A percentile compares a stretch with the other conserved stretches of the same genome.
Conservation (phyloP, 2,113 vertebrate species). For the Chlamydotis undulata region DNA sequence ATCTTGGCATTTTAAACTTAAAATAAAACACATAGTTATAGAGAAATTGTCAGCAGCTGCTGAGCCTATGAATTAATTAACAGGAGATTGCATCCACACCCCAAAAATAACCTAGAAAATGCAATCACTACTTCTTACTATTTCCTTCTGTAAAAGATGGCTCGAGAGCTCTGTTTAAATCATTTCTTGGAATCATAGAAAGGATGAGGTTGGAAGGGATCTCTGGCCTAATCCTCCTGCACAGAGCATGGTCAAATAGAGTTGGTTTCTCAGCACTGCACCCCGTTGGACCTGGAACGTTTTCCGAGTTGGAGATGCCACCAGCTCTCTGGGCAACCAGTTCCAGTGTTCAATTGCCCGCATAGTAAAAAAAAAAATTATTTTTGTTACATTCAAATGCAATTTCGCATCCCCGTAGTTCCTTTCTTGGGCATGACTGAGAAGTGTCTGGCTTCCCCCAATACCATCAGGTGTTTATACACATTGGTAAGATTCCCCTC, state of each 20-base stretch:
- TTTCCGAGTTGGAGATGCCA: neutral
- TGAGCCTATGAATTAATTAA: neutral
- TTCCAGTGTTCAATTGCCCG: neutral
- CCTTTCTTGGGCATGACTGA: neutral
- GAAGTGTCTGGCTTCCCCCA: neutral
- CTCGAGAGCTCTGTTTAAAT: neutral
- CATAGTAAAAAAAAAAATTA: neutral
- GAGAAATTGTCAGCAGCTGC: neutral
- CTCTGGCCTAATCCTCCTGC: neutral
- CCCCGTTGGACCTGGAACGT: neutral
- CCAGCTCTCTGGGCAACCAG: neutral
- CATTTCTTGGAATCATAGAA: neutral
- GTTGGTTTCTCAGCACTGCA: neutral
- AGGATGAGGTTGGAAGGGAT: neutral
- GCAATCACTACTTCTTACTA: neutral
- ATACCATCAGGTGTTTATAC: neutral
- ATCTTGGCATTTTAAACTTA: neutral
- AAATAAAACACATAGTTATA: neutral
- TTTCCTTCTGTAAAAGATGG: neutral
- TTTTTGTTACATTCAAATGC: neutral
- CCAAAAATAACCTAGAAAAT: neutral
- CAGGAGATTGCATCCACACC: neutral
- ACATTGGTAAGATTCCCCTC: neutral
- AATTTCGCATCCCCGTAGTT: neutral
- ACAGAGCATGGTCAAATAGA: neutral